Percentiles rank a stretch among this genome's conserved stretches.
These are phyloP conservation scores for Toxotes lorentzi DNA, from an alignment of 2,797 vertebrate species.

Conservation along the genomic window DNA sequence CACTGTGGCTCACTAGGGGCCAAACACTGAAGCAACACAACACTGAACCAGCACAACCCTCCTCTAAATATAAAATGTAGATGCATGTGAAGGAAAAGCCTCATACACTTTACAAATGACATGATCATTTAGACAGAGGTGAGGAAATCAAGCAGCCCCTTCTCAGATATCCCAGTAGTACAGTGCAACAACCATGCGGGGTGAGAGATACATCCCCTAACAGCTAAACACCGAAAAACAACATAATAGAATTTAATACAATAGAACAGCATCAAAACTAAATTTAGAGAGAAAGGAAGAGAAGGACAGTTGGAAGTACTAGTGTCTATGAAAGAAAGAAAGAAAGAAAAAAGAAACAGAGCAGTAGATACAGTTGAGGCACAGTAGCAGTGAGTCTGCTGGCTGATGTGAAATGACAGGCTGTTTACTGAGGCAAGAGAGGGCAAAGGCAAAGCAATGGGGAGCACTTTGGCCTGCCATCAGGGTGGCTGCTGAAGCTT, in stretches of 20 bases:
- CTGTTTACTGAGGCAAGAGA: constrained; percentile 72
- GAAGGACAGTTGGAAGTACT: not conserved
- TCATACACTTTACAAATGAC: not conserved
- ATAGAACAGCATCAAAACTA: not conserved
- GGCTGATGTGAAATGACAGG: constrained; percentile 59
- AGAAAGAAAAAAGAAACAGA: not conserved
- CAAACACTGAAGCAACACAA: constrained; percentile 10
- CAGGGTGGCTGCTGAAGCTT: constrained; percentile 65
- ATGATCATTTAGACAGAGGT: not conserved
- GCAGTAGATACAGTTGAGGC: constrained; percentile 18
- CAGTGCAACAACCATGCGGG: not conserved
- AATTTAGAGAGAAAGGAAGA: not conserved
- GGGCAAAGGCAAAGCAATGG: constrained; percentile 59
- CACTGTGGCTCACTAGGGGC: constrained; percentile 1
- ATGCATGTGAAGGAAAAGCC: too few species aligned
- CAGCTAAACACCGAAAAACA: not conserved
- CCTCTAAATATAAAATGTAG: not conserved
- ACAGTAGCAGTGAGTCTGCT: constrained; percentile 26
- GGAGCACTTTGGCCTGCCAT: constrained; percentile 72
- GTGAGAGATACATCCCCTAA: not conserved
- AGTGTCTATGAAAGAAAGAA: not conserved
- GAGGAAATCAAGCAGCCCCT: not conserved
- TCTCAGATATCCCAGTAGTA: not conserved
- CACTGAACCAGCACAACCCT: not conserved
- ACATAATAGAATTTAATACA: not conserved